phyloP scores from a whole-genome alignment of 2,888 invertebrate species.

The Prostheceraeus crozeri region DNA sequence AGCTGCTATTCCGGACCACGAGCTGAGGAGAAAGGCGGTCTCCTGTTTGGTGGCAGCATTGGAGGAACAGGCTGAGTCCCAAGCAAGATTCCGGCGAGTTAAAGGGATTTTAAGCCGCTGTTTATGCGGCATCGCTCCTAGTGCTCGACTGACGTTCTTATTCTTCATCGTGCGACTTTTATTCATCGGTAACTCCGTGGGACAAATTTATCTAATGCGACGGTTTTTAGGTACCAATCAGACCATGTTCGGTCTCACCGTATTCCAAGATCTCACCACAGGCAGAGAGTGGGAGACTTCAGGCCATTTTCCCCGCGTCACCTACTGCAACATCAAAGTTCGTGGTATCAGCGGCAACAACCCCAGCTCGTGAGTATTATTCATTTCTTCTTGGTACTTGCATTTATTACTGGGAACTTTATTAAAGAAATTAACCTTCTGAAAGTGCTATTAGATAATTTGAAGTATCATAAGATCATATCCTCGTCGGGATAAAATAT shows the following conservation, averaged over 20 bases:
- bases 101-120: conserved; percentile 27
- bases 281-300: conserved; percentile 36
- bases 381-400: neutral
- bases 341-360: conserved; percentile 31
- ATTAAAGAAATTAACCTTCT: neutral
- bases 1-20: conserved; percentile 35
- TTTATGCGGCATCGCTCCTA: conserved; percentile 35
- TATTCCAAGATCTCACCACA: conserved; percentile 31
- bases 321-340: conserved; percentile 33
- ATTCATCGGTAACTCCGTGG: conserved; percentile 34
- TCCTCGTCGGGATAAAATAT: no score
- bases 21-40: conserved; percentile 33
- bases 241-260: conserved; percentile 31
- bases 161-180: conserved; percentile 32
- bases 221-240: conserved; percentile 36
- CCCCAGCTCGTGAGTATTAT: conserved; percentile 26
- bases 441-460: neutral
- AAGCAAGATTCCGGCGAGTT: conserved; percentile 29
- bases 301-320: conserved; percentile 38
- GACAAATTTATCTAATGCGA: conserved; percentile 38
- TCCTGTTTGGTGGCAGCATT: conserved; percentile 34
- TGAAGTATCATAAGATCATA: neutral
- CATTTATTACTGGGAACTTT: neutral
- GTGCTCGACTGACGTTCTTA: conserved; percentile 29
- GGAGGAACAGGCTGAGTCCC: conserved; percentile 36